Evolutionary conservation across 2,888 invertebrate species (phyloP), one percentile per base, ranked within the genome.

Genomic region (Calliphora vomitoria): DNA sequence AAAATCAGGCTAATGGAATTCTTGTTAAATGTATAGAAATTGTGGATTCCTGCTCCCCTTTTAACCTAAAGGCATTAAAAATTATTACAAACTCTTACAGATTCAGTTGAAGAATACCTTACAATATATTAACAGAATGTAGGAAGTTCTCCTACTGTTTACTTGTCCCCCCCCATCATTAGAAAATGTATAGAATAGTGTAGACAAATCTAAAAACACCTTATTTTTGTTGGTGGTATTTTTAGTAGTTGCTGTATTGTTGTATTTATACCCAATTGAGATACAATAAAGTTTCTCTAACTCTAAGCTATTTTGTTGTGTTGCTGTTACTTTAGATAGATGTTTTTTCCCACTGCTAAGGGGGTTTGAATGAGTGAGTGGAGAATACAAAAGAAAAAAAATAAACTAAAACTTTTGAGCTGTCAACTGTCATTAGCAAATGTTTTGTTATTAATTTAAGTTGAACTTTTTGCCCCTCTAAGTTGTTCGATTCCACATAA

Each of bases 351-450:
- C 11, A n/a, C 35, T 38, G 58, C 66, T 31, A 11, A 8, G 13
- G 31, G 8, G 31, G 5, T 31, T 66, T 66, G 44, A 35, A 58
- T 55, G 20, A 68, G 68, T 20, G 3, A 41, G 69, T 79, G 47
- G 8, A 69, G 50, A 75, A 75, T 18, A 71, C 11, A 38, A 38
- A 55, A 15, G 6, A 35, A 44, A 20, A 44, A 72, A 62, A 47
- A 41, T 20, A 50, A 11, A 25, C 47, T 66, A 69, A 80, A 86
- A 60, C 53, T 86, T 79, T 80, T 62, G 18, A 83, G 81, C 83
- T 87, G 87, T 86, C 88, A 87, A 78, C 83, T 85, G 87, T 87
- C 88, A 88, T 85, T 86, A 87, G 80, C 88, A 88, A 87, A 87
- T 87, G 87, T 72, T 81, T 80, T 47, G 71, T 71, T 85, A 86